Percentiles rank a stretch among this genome's conserved stretches.
Evolutionary conservation across 2,888 invertebrate species (phyloP).

Genomic region (Parnassius apollo): DNA sequence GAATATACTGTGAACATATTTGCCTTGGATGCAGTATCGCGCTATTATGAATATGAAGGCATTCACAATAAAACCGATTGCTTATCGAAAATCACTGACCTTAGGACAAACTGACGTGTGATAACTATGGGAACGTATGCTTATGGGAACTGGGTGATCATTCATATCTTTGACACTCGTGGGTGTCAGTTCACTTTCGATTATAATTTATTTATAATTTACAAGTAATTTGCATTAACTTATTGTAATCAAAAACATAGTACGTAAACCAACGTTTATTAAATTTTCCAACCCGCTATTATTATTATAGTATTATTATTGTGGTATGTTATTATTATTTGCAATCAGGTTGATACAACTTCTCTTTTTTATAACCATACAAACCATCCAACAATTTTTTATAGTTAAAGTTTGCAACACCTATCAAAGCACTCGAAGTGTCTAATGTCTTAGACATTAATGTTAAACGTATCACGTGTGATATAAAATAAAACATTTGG

Average conservation of each 20-base stretch:
- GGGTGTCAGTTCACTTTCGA: slow-evolving; percentile 18
- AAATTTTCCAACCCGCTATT: background rate
- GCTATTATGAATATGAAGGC: slow-evolving; percentile 23
- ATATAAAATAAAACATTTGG: too few relatives aligned
- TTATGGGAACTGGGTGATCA: slow-evolving; percentile 61
- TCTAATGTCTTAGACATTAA: too few relatives aligned
- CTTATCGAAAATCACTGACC: slow-evolving; percentile 62
- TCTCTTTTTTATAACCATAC: too few relatives aligned
- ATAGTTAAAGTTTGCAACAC: background rate
- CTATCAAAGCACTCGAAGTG: too few relatives aligned
- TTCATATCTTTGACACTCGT: slow-evolving; percentile 26
- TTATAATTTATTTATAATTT: slow-evolving; percentile 16
- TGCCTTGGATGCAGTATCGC: slow-evolving; percentile 22
- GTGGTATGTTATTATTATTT: too few relatives aligned
- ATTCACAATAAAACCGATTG: slow-evolving; percentile 40
- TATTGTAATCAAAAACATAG: too few relatives aligned
- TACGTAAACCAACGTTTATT: too few relatives aligned
- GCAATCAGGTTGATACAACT: too few relatives aligned
- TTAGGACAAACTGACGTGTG: slow-evolving; percentile 50
- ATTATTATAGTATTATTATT: too few relatives aligned
- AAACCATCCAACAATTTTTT: too few relatives aligned
- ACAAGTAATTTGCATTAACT: background rate
- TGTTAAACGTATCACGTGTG: too few relatives aligned
- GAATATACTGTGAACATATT: slow-evolving; percentile 23
- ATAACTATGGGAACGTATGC: slow-evolving; percentile 63